These are phyloP conservation scores for Chaetoderma sp. DNA, from an alignment of 2,888 invertebrate genomes.

Conservation along the genomic window DNA sequence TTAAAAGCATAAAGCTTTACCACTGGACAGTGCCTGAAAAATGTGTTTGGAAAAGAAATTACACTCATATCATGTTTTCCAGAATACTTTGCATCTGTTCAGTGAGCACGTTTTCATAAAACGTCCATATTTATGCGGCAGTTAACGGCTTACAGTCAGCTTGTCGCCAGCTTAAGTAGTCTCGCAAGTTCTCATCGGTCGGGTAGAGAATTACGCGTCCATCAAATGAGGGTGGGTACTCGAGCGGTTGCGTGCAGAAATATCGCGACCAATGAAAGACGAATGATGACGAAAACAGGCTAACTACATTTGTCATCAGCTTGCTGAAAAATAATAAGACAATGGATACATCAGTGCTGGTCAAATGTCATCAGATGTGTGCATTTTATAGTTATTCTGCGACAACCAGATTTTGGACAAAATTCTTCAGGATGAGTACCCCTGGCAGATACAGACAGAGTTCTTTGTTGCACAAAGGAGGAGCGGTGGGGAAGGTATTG, in stretches of 20 bases:
- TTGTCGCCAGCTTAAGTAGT: slow-evolving; percentile 69
- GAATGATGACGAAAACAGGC: slow-evolving; percentile 89
- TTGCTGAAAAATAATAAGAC: slow-evolving; percentile 73
- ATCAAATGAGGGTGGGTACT: slow-evolving; percentile 95
- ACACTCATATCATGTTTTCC: no score
- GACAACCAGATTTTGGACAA: no score
- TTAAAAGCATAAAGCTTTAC: no score
- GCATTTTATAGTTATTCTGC: no score
- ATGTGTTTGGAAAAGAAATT: no score
- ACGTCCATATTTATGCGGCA: no score
- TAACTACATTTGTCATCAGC: slow-evolving; percentile 86
- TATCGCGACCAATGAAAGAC: slow-evolving; percentile 88
- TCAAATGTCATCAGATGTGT: background rate
- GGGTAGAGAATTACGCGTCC: slow-evolving; percentile 90
- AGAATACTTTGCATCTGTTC: no score
- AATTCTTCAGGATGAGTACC: background rate
- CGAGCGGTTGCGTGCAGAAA: slow-evolving; percentile 77
- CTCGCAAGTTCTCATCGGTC: slow-evolving; percentile 81
- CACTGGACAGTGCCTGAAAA: no score
- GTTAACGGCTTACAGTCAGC: slow-evolving; percentile 66
- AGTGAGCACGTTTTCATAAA: no score
- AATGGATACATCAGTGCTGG: background rate
- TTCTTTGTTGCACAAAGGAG: no score
- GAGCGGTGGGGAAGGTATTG: no score
- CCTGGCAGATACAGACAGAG: background rate